These are phyloP conservation scores for Eristalis arbustorum DNA, from an alignment of 2,888 invertebrate species.

Conservation along the genomic window DNA sequence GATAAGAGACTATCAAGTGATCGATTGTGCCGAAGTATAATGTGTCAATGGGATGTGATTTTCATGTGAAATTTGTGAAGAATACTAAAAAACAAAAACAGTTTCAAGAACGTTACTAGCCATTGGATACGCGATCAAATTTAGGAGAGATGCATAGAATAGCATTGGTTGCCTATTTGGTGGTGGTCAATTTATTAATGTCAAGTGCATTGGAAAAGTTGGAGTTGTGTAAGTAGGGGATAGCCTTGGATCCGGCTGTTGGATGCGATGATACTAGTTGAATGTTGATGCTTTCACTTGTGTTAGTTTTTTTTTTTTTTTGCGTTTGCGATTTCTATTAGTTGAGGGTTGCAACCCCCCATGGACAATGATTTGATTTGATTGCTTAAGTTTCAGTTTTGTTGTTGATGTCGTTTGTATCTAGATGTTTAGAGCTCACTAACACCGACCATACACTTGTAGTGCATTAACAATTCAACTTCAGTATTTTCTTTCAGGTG, in stretches of 20 bases:
- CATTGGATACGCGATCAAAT: not conserved
- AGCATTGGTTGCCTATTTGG: slow-evolving; percentile 40
- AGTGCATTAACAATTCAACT: slow-evolving; percentile 30
- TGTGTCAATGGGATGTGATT: not conserved
- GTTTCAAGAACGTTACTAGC: not conserved
- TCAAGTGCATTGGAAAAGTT: slow-evolving; percentile 51
- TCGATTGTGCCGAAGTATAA: not conserved
- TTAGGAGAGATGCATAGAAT: slow-evolving; percentile 31
- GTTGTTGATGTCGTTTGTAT: slow-evolving; percentile 6
- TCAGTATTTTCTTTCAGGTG: slow-evolving; percentile 57
- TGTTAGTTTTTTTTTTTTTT: not conserved
- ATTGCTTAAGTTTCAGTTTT: slow-evolving; percentile 12
- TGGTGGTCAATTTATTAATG: slow-evolving; percentile 47
- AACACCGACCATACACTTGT: not conserved
- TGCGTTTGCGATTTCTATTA: not conserved
- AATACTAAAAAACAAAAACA: not conserved
- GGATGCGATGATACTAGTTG: slow-evolving; percentile 5
- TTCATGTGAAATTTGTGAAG: not conserved
- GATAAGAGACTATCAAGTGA: not conserved
- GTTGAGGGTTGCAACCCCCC: slow-evolving; percentile 35
- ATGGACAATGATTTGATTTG: slow-evolving; percentile 43
- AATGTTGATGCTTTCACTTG: not conserved
- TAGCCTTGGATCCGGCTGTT: slow-evolving; percentile 15
- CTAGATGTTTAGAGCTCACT: not conserved
- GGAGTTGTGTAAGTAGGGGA: slow-evolving; percentile 62